Evolutionary conservation across 2,113 vertebrate species (phyloP), one percentile per base, ranked within the genome.

Genomic region (Puma concolor): DNA sequence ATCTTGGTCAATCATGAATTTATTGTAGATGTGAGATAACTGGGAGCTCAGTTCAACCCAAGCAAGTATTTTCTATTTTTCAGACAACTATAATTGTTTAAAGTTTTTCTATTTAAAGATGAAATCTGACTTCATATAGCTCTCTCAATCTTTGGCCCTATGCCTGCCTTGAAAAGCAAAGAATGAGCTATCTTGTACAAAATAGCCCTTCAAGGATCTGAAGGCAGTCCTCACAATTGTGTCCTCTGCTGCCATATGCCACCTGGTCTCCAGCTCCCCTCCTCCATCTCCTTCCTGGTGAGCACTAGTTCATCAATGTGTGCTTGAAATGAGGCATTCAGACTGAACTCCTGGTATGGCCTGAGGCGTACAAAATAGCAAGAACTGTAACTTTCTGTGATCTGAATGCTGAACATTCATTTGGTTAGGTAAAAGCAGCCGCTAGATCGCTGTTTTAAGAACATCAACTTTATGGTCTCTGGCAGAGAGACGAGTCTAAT

Each of bases 101-200:
- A 83, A 92, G 48, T 57, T 91, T 25, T 95, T 88, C 79, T 77
- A 36, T 60, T 97, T 86, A 90, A 92, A 95, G 91, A 83, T 44
- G 29, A 94, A 91, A 79, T 91, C 44, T 41, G 63, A 60, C 66
- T 95, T 85, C 48, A 64, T n/a, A 25, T 44, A 96, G 54, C 54
- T 71, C 48, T 71, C 5, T 95, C 72, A 54, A 33, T 60, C 60
- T 64, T 88, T 52, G 54, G 48, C 29, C 41, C 29, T 83, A 19
- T 10, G 54, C 84, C 84, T 81, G 16, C 44, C 87, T 95, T 95
- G 88, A 88, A 91, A 95, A 91, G 52, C 50, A 33, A 67, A 1
- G 63, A 97, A 66, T 7, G 48, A 95, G 12, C 41, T 29, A 7
- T 64, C 11, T 87, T 80, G 57, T 57, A 72, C 25, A 87, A 91